A percentile compares a stretch with the other conserved stretches of the same genome.
Conservation (phyloP, 2,797 vertebrate genomes). For the Austrolebias charrua region DNA sequence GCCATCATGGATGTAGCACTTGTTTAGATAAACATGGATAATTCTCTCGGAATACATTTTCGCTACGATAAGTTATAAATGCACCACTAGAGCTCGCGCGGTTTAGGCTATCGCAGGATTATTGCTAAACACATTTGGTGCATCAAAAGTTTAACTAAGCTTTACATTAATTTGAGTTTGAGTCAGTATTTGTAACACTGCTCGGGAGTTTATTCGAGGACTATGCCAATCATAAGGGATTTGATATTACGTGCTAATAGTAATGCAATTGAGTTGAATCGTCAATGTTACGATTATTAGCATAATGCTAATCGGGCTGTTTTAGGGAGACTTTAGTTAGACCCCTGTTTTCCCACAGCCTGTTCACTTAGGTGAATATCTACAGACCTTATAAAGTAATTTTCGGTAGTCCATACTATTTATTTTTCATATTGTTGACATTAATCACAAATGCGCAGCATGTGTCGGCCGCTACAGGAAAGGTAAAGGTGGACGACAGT, state of each 20-base stretch:
- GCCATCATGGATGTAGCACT: rapidly evolving
- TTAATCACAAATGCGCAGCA: no score
- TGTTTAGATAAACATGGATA: rapidly evolving
- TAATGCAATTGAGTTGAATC: not conserved
- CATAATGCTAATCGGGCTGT: not conserved
- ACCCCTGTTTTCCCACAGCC: no score
- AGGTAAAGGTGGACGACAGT: no score
- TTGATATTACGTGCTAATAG: not conserved
- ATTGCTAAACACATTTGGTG: slow-evolving; percentile 6
- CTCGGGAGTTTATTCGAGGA: not conserved
- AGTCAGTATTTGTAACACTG: rapidly evolving
- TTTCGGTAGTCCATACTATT: no score
- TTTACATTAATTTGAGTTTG: rapidly evolving
- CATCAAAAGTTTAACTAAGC: slow-evolving; percentile 10
- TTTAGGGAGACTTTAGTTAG: no score
- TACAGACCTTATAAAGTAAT: no score
- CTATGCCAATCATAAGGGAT: not conserved
- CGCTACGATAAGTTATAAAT: not conserved
- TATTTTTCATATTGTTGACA: no score
- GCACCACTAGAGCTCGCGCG: slow-evolving; percentile 27
- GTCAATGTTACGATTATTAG: not conserved
- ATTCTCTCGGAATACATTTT: rapidly evolving
- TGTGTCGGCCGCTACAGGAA: no score
- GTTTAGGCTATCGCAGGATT: slow-evolving; percentile 33
- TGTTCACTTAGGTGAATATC: no score